These are phyloP conservation scores for Musca domestica DNA, from an alignment of 1,140 invertebrate species.

Conservation along the genomic window DNA sequence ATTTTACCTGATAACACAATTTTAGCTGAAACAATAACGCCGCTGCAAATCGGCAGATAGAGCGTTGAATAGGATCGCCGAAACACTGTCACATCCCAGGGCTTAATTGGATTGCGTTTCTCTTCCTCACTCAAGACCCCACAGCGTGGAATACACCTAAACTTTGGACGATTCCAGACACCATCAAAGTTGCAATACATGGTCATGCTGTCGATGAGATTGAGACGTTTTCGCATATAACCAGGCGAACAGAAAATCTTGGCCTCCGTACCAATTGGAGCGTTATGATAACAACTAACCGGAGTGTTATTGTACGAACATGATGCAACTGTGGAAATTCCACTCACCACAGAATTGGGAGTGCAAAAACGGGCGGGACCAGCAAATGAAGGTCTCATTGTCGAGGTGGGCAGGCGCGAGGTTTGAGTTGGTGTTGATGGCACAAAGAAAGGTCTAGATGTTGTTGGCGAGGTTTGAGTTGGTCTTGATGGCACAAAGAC, in stretches of 20 bases:
- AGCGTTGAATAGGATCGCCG: neutral
- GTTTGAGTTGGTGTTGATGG: neutral
- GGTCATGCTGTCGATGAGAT: neutral
- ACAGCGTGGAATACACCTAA: constrained; percentile 35
- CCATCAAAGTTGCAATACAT: neutral
- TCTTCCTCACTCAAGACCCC: constrained; percentile 23
- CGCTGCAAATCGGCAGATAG: constrained; percentile 55
- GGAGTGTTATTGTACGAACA: constrained; percentile 24
- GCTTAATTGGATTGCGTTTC: neutral
- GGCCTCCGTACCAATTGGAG: constrained; percentile 23
- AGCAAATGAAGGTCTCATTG: neutral
- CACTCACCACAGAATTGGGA: constrained; percentile 21
- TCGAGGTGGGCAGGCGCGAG: neutral
- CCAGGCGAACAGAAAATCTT: constrained; percentile 28
- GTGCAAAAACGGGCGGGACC: constrained; percentile 27
- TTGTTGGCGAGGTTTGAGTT: too few relatives aligned
- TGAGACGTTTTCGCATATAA: neutral
- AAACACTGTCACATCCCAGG: constrained; percentile 35
- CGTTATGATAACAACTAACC: constrained; percentile 24
- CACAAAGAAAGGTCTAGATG: too few relatives aligned
- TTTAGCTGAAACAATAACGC: constrained; percentile 49
- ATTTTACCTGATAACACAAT: constrained; percentile 34
- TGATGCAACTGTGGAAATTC: constrained; percentile 29
- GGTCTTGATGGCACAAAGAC: neutral
- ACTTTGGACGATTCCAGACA: constrained; percentile 10